Evolutionary conservation across 1,140 invertebrate species (phyloP).

Genomic region (Theocolax elegans): DNA sequence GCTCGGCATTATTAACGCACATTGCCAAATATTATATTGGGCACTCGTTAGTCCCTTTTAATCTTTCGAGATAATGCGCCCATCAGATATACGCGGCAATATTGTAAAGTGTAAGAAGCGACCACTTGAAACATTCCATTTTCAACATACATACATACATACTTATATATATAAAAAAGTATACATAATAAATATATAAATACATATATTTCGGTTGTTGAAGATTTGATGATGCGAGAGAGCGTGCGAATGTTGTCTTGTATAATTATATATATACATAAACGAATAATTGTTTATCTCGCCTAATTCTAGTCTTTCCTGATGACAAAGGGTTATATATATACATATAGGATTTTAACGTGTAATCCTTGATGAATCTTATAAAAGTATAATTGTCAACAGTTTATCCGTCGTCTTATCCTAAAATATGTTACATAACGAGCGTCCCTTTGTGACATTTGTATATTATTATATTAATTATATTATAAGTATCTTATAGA

Average conservation of each 20-base stretch:
- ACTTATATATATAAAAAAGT: too few relatives aligned
- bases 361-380: conserved; percentile 44
- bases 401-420: conserved; percentile 4
- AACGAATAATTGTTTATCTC: conserved; percentile 43
- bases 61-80: too few relatives aligned
- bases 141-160: conserved; percentile 1
- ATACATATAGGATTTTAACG: conserved; percentile 38
- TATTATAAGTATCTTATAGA: too few relatives aligned
- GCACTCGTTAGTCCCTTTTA: too few relatives aligned
- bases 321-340: conserved; percentile 21
- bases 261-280: conserved; percentile 38
- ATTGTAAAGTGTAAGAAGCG: too few relatives aligned
- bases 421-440: conserved; percentile 7
- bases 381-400: conserved; percentile 25
- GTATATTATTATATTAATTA: conserved; percentile 18
- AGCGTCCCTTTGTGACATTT: conserved; percentile 15
- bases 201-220: conserved; percentile 25
- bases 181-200: too few relatives aligned
- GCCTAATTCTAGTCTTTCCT: conserved; percentile 58
- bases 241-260: conserved; percentile 26
- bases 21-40: too few relatives aligned
- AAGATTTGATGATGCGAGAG: conserved; percentile 17
- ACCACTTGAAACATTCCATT: conserved; percentile 31
- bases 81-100: too few relatives aligned
- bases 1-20: too few relatives aligned